Evolutionary conservation across 1,140 invertebrate genomes (phyloP).

Genomic region (Drosophila persimilis): DNA sequence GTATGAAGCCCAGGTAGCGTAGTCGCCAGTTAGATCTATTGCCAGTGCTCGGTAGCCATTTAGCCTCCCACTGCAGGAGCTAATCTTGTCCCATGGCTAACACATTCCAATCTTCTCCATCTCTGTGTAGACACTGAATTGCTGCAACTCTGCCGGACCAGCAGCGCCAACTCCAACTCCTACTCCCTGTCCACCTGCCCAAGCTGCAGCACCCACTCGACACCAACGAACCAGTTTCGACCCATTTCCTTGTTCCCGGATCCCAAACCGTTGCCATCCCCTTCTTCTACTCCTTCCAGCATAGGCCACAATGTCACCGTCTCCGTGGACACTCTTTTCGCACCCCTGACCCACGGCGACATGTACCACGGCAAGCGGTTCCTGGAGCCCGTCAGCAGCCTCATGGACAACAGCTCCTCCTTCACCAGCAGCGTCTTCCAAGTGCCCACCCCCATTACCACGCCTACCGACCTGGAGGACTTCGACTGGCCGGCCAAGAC

Average conservation of each 20-base stretch:
- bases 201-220: slow-evolving; percentile 32
- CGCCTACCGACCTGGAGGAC: slow-evolving; percentile 49
- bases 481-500: slow-evolving; percentile 63
- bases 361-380: slow-evolving; percentile 73
- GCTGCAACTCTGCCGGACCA: slow-evolving; percentile 44
- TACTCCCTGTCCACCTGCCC: slow-evolving; percentile 40
- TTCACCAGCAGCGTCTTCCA: slow-evolving; percentile 70
- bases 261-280: neutral
- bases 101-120: neutral
- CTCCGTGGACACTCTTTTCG: slow-evolving; percentile 47
- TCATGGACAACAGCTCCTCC: slow-evolving; percentile 62
- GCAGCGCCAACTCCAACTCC: slow-evolving; percentile 15
- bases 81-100: neutral
- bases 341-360: slow-evolving; percentile 45
- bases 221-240: slow-evolving; percentile 60
- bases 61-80: neutral
- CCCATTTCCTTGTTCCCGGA: slow-evolving; percentile 44
- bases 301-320: slow-evolving; percentile 34
- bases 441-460: slow-evolving; percentile 59
- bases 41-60: slow-evolving; percentile 37
- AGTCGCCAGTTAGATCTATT: slow-evolving; percentile 57
- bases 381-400: slow-evolving; percentile 58
- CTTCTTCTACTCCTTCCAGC: neutral
- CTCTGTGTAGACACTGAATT: slow-evolving; percentile 62
- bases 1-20: slow-evolving; percentile 83